Percentiles rank a stretch among this genome's conserved stretches.
These are phyloP conservation scores for Aphelenchoides avenae DNA, from an alignment of 1,140 invertebrate genomes.

Conservation along the genomic window DNA sequence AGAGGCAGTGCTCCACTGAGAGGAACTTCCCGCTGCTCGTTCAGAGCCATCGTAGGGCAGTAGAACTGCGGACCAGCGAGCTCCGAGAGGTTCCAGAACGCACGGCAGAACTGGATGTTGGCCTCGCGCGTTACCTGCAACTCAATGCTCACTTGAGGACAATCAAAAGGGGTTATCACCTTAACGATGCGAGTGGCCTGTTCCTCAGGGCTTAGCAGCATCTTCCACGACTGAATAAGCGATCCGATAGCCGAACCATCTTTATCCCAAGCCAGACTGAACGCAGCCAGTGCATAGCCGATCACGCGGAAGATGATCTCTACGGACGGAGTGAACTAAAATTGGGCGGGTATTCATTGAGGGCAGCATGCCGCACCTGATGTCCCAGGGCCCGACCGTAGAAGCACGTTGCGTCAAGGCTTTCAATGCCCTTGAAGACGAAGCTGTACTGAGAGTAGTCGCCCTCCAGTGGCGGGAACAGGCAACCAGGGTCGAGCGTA, in stretches of 20 bases:
- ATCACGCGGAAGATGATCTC: conserved; percentile 56
- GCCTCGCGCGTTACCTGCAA: conserved; percentile 71
- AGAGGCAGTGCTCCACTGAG: conserved; percentile 62
- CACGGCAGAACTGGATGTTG: conserved; percentile 85
- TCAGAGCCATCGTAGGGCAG: conserved; percentile 70
- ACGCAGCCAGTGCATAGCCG: conserved; percentile 57
- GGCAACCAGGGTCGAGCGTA: conserved; percentile 67
- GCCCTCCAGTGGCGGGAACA: conserved; percentile 69
- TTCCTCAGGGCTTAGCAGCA: conserved; percentile 79
- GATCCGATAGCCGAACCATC: conserved; percentile 48
- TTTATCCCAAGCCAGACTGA: conserved; percentile 59
- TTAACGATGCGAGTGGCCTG: conserved; percentile 78
- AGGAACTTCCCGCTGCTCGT: conserved; percentile 73
- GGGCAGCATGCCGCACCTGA: conserved; percentile 71
- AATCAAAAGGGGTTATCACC: too few relatives aligned
- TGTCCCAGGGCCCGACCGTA: conserved; percentile 86
- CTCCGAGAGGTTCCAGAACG: conserved; percentile 88
- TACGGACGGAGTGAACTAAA: conserved; percentile 57
- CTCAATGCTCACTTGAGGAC: too few relatives aligned
- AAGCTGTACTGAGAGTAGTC: conserved; percentile 70
- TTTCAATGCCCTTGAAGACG: conserved; percentile 72
- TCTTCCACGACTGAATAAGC: conserved; percentile 65
- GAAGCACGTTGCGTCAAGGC: conserved; percentile 84
- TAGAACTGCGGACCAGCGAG: conserved; percentile 71
- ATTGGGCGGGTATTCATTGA: too few relatives aligned